Evolutionary conservation across 2,888 invertebrate genomes (phyloP), one percentile per base, ranked within the genome.

Genomic region (Caenorhabditis sulstoni): DNA sequence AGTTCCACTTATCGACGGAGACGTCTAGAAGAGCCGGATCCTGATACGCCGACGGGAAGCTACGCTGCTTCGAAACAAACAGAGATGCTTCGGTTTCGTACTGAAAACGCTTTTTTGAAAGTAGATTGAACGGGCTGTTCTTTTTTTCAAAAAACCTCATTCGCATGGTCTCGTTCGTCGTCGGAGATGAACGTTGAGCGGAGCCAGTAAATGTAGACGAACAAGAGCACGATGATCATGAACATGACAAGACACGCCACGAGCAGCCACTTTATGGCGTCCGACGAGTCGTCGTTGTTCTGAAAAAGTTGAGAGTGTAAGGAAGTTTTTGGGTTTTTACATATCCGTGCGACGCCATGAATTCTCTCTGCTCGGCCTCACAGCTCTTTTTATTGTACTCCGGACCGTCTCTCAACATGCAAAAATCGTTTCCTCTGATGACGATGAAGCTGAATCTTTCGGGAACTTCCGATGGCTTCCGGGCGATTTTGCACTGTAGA

Each of bases 1-100:
- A 79, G 23, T 79, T 79, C 79, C 79, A 79, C 47, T 39, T 57
- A 22, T 79, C 79, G 14, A 79, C 75, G n/a, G 80, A 80, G 41
- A 80, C 75, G 44, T 80, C 80, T 5, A 76, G 53, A 47, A 66
- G 62, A 20, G 70, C 75, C 1, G 80, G 80, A 50, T 80, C 80
- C 5, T 71, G 74, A 22, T 80, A 80, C 4, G 39, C 71, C 2
- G 80, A 71, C 18, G 75, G 80, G 57, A 80, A 80, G 23, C 71
- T 71, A 14, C 71, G 55, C 16, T 71, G 71, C 12, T 71, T 71
- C 5, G 71, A 37, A 0, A 71, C 71, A 18, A 71, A 71, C 12
- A 79, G 35, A 3, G 79, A 79, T 18, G 79, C 79, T 22, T 79
- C 79, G 12, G 55, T 57, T 18, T 64, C 67, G 41, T 57, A 59